Base-by-base conservation (phyloP, 2,113 vertebrate genomes). In the Pollachius pollachius region DNA sequence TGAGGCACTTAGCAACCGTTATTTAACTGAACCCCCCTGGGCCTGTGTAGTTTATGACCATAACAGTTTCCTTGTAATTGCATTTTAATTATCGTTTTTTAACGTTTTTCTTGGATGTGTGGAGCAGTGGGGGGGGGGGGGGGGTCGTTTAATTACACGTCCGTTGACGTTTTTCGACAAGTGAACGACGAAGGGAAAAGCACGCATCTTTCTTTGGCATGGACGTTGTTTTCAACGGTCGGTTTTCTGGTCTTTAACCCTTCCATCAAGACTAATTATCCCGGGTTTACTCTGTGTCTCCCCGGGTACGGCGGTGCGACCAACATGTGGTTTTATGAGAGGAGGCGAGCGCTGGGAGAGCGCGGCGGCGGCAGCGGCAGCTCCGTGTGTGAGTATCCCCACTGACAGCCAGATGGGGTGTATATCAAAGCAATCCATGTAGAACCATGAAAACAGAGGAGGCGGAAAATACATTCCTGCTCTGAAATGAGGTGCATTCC, bases 381-480 rank as follows among this genome's bases (percentile, higher is more conserved):
- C 41, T 72, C 74, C 79, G 69, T 75, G 74, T 88, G 87, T 79
- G 78, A 86, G 80, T 71, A 74, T 84, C 82, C 75, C 73, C 76
- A 71, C 80, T 68, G 68, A 78, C 81, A 71, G 82, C 83, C 87
- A 88, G 85, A 89, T 84, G 83, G 83, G 71, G 77, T 90, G 78
- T 88, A 83, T 85, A 90, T 89, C 84, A 87, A 79, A 78, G 70
- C 70, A 86, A 84, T 74, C 84, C 85, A 84, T 79, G 88, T 77
- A 75, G 88, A 88, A 90, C 87, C 84, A 79, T 81, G 80, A 88
- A 92, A 89, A 90, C 76, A 86, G 59, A 76, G 77, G 74, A 85
- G 84, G 62, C 8, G 12, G 73, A 74, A 74, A 83, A 83, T 59
- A 15, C 79, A 89, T 90, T 88, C 85, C 85, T 82, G 27, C 0